phyloP scores from a whole-genome alignment of 1,140 invertebrate genomes.

The Parapsyche elsis region DNA sequence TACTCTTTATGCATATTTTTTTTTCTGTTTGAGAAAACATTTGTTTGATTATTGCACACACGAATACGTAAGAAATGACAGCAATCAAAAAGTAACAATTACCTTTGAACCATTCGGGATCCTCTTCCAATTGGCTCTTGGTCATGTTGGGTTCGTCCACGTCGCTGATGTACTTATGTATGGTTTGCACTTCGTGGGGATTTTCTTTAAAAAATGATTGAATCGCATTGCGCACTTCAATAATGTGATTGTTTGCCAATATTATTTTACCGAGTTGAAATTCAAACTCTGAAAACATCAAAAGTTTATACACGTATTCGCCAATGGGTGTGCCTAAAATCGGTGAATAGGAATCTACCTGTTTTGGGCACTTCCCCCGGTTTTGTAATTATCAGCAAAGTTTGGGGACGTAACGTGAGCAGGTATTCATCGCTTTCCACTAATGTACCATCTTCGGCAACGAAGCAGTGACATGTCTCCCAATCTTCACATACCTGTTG shows the following conservation, averaged over 20 bases:
- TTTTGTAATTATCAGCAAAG: slow-evolving; percentile 74
- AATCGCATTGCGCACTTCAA: slow-evolving; percentile 5
- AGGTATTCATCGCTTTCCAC: slow-evolving; percentile 82
- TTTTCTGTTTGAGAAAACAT: slow-evolving; percentile 21
- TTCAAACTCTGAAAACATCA: slow-evolving; percentile 61
- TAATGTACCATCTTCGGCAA: slow-evolving; percentile 76
- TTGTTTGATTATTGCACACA: not conserved
- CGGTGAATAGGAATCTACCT: slow-evolving; percentile 63
- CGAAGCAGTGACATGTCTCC: slow-evolving; percentile 62
- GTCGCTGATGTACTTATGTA: slow-evolving; percentile 2
- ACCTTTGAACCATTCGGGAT: slow-evolving; percentile 81
- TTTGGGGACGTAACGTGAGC: slow-evolving; percentile 76
- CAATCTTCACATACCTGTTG: not conserved
- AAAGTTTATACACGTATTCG: too few relatives aligned
- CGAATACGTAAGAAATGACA: not conserved
- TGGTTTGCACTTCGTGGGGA: slow-evolving; percentile 60
- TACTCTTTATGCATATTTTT: slow-evolving; percentile 27
- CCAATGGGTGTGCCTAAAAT: too few relatives aligned
- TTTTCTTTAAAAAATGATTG: slow-evolving; percentile 74
- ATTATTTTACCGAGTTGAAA: slow-evolving; percentile 55
- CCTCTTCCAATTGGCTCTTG: slow-evolving; percentile 61
- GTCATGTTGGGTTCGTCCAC: slow-evolving; percentile 14
- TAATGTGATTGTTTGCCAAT: slow-evolving; percentile 9
- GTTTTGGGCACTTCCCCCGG: slow-evolving; percentile 73
- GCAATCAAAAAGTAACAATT: slow-evolving; percentile 55